Conservation (phyloP, 2,888 invertebrate genomes). For the Trachelus tabidus region DNA sequence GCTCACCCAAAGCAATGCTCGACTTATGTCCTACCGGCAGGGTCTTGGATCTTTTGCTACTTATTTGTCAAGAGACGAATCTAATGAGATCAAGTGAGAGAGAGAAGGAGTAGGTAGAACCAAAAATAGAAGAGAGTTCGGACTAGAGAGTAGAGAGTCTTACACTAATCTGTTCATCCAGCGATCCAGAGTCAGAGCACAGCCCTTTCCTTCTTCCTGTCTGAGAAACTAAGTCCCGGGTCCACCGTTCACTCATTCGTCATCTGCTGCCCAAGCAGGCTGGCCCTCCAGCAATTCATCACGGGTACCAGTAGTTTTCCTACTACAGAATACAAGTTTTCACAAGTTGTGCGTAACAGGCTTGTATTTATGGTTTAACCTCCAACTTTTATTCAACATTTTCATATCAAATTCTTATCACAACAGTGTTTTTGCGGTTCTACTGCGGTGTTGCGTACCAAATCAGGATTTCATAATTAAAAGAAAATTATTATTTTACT, state of each 20-base stretch:
- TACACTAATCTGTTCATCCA: neutral
- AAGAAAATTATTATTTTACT: neutral
- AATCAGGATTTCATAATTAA: neutral
- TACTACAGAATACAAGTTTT: neutral
- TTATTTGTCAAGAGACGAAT: neutral
- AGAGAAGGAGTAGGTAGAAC: neutral
- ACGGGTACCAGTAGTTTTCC: neutral
- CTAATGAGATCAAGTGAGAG: neutral
- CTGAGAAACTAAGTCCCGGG: conserved; percentile 13
- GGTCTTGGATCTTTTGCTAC: neutral
- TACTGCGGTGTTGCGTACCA: neutral
- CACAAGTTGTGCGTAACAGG: neutral
- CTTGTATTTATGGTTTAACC: neutral
- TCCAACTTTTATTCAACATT: neutral
- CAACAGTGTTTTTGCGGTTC: neutral
- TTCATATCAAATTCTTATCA: neutral
- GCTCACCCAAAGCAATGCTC: neutral
- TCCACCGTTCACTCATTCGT: conserved; percentile 53
- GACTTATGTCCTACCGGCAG: neutral
- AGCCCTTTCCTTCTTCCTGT: conserved; percentile 38
- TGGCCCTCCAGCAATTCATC: neutral
- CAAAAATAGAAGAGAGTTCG: neutral
- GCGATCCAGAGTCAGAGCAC: conserved; percentile 1
- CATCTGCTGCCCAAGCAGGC: conserved; percentile 49
- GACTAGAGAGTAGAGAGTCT: neutral